Evolutionary conservation across 2,113 vertebrate genomes (phyloP).

Genomic region (Pluvianellus socialis): DNA sequence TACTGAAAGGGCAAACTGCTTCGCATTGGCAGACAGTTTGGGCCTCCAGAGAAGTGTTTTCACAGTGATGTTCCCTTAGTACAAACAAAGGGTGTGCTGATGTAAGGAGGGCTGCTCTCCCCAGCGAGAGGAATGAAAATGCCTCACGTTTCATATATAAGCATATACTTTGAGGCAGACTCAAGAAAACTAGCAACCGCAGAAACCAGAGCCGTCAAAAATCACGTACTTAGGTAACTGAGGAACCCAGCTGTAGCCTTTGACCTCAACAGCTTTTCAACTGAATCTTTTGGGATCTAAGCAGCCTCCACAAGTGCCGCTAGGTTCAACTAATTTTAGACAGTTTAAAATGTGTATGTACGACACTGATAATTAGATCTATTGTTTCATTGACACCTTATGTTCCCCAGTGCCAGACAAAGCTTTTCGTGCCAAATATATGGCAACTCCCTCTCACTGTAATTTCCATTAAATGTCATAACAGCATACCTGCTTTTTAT

Average conservation of each 20-base stretch:
- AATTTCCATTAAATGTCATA: neutral
- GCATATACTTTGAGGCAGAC: neutral
- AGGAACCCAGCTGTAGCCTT: neutral
- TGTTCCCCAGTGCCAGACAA: neutral
- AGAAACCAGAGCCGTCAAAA: neutral
- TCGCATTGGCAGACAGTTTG: neutral
- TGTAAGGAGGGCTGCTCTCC: neutral
- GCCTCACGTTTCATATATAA: accelerated
- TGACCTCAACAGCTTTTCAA: neutral
- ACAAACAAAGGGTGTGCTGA: neutral
- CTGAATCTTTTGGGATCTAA: neutral
- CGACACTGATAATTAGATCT: neutral
- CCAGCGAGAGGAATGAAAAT: neutral
- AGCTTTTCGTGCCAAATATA: neutral
- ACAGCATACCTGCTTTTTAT: neutral
- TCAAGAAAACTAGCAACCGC: neutral
- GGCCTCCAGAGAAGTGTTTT: neutral
- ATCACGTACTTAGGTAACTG: neutral
- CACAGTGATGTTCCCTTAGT: neutral
- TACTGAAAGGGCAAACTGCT: neutral
- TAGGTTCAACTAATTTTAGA: neutral
- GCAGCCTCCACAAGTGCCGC: neutral
- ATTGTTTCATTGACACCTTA: neutral
- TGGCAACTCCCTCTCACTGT: neutral
- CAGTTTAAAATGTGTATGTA: neutral